Conservation (phyloP, 2,113 vertebrate genomes). For the Myiagra hebetior region DNA sequence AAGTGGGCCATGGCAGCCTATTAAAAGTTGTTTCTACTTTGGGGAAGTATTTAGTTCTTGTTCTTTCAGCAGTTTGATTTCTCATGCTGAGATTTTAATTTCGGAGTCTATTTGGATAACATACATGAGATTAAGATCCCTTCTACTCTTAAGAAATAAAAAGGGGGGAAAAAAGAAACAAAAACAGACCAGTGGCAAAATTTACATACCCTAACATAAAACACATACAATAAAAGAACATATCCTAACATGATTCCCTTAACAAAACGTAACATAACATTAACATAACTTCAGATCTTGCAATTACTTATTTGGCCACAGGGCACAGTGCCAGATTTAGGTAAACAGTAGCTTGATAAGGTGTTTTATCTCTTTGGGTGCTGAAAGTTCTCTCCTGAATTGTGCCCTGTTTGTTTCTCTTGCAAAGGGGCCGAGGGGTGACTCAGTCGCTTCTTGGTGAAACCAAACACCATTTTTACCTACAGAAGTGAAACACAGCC, state of each 20-base stretch:
- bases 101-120: neutral
- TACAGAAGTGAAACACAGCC: neutral
- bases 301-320: accelerated
- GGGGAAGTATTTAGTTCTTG: neutral
- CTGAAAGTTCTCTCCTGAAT: neutral
- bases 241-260: neutral
- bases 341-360: neutral
- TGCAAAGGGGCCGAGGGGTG: accelerated
- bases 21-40: neutral
- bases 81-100: neutral
- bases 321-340: neutral
- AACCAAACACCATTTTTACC: no score
- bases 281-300: neutral
- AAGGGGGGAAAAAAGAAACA: neutral
- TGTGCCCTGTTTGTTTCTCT: neutral
- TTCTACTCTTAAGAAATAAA: neutral
- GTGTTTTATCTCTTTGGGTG: neutral
- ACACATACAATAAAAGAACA: neutral
- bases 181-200: neutral
- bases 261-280: neutral
- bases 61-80: neutral
- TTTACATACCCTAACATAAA: neutral
- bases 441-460: neutral
- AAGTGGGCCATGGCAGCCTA: neutral
- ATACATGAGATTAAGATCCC: neutral